Base-by-base conservation (phyloP, 2,113 vertebrate species). In the Coptodon bakossiorum region DNA sequence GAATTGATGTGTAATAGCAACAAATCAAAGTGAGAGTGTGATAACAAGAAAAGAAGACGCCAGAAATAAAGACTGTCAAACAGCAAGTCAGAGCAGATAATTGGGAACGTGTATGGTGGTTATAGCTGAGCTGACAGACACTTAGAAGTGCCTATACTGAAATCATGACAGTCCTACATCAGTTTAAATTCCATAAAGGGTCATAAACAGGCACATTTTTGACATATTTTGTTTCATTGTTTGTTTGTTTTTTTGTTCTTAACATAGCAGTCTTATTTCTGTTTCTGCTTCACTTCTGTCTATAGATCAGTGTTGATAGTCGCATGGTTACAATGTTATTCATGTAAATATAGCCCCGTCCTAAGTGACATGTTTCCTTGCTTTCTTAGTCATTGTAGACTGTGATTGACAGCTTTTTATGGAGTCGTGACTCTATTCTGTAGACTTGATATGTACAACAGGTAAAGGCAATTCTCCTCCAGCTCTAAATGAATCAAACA, bases 401-500 rank as follows among this genome's bases (percentile, higher is more conserved):
- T 53, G 73, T 94, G 85, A 92, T 24, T 94, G 91, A 91, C 90
- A 85, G 91, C 43, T 81, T 61, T 84, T 91, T 84, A 78, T 86
- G 36, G 59, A 83, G 88, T 90, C 11, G 22, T 76, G 86, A 91
- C 84, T 68, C 73, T 17, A 4, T 68, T 87, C 56, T 45, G 27
- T 16, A 52, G 43, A 80, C 56, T 76, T 82, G 87, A 81, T 66
- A 43, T 54, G 31, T 80, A 71, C 88, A 89, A 94, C 86, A 19
- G 14, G 24, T 56, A 34, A 24, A 87, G 57, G 66, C 45, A 14
- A 48, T 63, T 24, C 78, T 78, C 68, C 83, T 86, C 24, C 52
- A 68, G 83, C 85, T 80, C 45, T 73, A 88, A 87, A 89, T 45
- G 3, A 66, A 45, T 50, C 29, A 36, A 16, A 36, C 29, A 57